phyloP scores from a whole-genome alignment of 2,113 vertebrate species.

The Rhea americana region DNA sequence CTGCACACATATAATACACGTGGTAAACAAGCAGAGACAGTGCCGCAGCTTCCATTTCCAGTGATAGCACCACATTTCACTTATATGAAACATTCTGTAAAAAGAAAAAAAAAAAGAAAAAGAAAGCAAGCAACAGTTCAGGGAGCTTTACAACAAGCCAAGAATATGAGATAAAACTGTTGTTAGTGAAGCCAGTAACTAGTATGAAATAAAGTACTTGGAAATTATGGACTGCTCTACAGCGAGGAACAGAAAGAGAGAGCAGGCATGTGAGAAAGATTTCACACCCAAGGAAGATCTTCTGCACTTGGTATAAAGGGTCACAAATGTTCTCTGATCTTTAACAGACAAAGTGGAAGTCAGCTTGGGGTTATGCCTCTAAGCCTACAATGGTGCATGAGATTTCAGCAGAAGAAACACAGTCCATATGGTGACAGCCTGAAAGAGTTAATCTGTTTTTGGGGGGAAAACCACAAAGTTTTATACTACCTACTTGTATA shows the following conservation, averaged over 20 bases:
- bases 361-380: neutral
- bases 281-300: no score
- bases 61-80: constrained; percentile 75
- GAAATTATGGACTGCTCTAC: neutral
- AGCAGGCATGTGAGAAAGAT: no score
- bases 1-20: constrained; percentile 69
- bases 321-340: neutral
- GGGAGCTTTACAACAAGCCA: neutral
- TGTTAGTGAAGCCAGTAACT: neutral
- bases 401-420: neutral
- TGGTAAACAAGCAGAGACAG: constrained; percentile 69
- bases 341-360: neutral
- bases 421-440: neutral
- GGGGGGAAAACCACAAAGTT: neutral
- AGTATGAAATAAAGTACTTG: neutral
- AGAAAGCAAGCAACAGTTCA: constrained; percentile 1
- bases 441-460: neutral
- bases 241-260: neutral
- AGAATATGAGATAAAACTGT: neutral
- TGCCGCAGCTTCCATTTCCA: constrained; percentile 83
- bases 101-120: constrained; percentile 30
- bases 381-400: neutral
- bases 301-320: neutral
- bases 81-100: constrained; percentile 81
- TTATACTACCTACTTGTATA: neutral